Evolutionary conservation across 2,888 invertebrate species (phyloP).

Genomic region (Phytoseiulus persimilis): DNA sequence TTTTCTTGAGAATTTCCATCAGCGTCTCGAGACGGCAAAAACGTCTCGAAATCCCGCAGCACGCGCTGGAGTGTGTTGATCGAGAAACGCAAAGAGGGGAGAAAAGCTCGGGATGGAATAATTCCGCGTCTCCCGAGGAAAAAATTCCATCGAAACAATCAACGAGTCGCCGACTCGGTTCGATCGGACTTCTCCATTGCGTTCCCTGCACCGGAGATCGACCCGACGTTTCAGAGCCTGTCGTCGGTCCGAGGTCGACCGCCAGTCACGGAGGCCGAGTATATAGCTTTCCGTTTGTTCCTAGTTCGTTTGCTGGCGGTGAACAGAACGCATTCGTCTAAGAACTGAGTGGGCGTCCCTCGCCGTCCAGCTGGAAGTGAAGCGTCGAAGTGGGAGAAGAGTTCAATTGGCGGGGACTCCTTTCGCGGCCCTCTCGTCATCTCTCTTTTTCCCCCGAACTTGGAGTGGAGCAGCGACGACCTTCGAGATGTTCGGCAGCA

Average conservation of each 20-base stretch:
- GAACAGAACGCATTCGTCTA: background rate
- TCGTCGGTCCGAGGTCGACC: too few species aligned
- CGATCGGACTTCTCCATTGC: too few species aligned
- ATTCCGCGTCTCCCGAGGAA: background rate
- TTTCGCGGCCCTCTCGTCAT: background rate
- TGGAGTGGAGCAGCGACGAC: background rate
- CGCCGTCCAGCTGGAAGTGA: background rate
- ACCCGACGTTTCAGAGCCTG: too few species aligned
- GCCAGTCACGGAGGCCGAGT: too few species aligned
- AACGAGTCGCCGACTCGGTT: too few species aligned
- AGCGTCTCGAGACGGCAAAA: background rate
- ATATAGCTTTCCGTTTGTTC: background rate
- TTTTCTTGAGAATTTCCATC: too few species aligned
- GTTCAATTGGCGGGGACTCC: background rate
- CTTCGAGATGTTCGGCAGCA: background rate
- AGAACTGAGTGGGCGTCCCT: background rate
- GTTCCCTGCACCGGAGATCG: too few species aligned
- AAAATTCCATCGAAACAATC: background rate
- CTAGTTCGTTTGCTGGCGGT: background rate
- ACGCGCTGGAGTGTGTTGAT: background rate
- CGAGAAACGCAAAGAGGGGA: background rate
- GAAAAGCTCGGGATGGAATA: background rate
- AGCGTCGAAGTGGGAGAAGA: background rate
- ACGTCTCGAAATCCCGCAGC: background rate
- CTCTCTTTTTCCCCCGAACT: background rate